Conservation (phyloP, 2,797 vertebrate species). For the Sebastes elongatus region DNA sequence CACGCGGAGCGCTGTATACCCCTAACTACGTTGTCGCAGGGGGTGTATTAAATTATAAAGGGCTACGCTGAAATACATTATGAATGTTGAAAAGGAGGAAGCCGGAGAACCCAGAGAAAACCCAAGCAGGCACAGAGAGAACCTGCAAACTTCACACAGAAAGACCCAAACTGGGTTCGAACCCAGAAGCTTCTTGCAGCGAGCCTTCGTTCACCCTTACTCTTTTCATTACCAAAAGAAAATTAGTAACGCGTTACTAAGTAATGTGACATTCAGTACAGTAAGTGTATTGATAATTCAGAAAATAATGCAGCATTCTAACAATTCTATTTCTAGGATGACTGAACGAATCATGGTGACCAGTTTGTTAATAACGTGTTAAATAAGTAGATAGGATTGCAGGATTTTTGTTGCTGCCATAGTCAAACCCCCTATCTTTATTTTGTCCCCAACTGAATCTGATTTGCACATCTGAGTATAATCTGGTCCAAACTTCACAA, state of each 20-base stretch:
- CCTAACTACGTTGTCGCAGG: too few species aligned
- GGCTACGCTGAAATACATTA: background rate
- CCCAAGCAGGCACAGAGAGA: background rate
- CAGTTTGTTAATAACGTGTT: background rate
- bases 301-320: background rate
- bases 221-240: background rate
- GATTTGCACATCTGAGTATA: background rate
- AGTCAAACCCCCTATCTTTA: background rate
- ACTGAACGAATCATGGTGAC: background rate
- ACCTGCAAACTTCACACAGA: too few species aligned
- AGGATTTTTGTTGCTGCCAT: background rate
- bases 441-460: background rate
- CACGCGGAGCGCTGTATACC: too few species aligned
- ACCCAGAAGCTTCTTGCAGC: background rate
- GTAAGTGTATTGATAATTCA: background rate
- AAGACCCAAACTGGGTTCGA: background rate
- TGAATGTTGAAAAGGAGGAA: background rate
- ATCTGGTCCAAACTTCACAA: background rate
- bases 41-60: background rate
- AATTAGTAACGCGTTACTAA: background rate
- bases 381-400: background rate
- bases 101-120: background rate
- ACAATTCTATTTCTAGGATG: background rate
- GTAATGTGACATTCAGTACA: background rate
- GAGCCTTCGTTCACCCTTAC: background rate